Evolutionary conservation across 2,888 invertebrate genomes (phyloP), one percentile per base, ranked within the genome.

Genomic region (Encarsia formosa): DNA sequence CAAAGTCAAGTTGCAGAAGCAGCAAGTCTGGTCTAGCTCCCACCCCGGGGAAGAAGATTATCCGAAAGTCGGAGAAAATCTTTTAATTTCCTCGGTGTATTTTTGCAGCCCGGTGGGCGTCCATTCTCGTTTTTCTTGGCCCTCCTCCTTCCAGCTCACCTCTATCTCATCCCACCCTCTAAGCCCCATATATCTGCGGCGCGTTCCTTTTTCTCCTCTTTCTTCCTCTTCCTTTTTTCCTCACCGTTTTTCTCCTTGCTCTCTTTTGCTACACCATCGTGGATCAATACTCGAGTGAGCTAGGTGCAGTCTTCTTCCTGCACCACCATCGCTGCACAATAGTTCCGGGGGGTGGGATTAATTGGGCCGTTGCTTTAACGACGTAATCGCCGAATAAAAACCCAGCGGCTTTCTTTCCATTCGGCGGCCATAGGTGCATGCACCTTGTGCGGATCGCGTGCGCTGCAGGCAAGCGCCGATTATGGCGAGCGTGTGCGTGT

Each of bases 311-410:
- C 24, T 44, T 35, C 39, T 19, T 9, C 19, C 44, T 26, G 38
- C 6, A 23, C 16, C 23, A 23, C 16, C n/a, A 15, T 38, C 54
- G 52, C 53, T 49, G 62, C 60, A n/a, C 62, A 67, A 69, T 69
- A 65, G 69, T 68, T 67, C 68, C 66, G 70, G 67, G 67, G 56
- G 56, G 39, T 26, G 26, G 6, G 6, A 11, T 8, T 26, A 8
- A 11, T 11, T 26, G 26, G 26, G 26, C 26, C 45, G 46, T 56
- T 54, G 62, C 62, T 65, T 69, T 69, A 71, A 71, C 69, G 69
- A 68, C 67, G 68, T 70, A 70, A 71, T 71, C 70, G 70, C 66
- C 61, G 62, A 62, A 65, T 63, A 64, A 67, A 67, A 66, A 65
- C 62, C 34, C n/a, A 37, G 48, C 50, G 43, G 40, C 47, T n/a